A percentile compares a stretch with the other conserved stretches of the same genome.
These are phyloP conservation scores for Nomada lathburiana DNA, from an alignment of 2,888 invertebrate genomes.

Conservation along the genomic window DNA sequence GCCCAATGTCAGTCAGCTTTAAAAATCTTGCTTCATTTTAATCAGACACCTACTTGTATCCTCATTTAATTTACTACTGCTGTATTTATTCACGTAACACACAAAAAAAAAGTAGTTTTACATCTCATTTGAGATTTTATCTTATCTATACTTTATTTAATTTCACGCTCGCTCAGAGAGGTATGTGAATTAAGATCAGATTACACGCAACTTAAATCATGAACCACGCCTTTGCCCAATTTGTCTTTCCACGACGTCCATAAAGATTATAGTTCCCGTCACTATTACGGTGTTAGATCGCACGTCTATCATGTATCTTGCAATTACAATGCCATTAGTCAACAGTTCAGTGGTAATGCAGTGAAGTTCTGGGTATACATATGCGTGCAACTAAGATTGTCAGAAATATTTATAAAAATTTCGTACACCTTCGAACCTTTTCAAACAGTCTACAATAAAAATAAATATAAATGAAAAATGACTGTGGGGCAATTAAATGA, in stretches of 20 bases:
- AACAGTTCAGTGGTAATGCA: constrained; percentile 9
- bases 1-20: no score
- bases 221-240: constrained; percentile 48
- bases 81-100: not conserved
- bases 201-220: constrained; percentile 31
- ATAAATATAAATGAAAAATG: no score
- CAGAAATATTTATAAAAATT: not conserved
- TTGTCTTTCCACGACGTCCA: constrained; percentile 40
- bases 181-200: constrained; percentile 26
- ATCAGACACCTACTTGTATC: no score
- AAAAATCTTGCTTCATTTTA: no score
- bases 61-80: no score
- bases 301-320: constrained; percentile 16
- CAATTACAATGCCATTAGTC: constrained; percentile 18
- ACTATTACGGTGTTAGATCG: constrained; percentile 21
- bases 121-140: constrained; percentile 6
- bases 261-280: constrained; percentile 8
- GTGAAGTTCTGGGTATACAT: not conserved
- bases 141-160: constrained; percentile 24
- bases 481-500: no score
- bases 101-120: not conserved
- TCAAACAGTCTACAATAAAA: not conserved
- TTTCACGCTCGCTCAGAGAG: constrained; percentile 10
- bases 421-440: not conserved
- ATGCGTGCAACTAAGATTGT: not conserved